Percentiles rank a stretch among this genome's conserved stretches.
Conservation (phyloP, 2,797 vertebrate genomes). For the Taenioides sp. region DNA sequence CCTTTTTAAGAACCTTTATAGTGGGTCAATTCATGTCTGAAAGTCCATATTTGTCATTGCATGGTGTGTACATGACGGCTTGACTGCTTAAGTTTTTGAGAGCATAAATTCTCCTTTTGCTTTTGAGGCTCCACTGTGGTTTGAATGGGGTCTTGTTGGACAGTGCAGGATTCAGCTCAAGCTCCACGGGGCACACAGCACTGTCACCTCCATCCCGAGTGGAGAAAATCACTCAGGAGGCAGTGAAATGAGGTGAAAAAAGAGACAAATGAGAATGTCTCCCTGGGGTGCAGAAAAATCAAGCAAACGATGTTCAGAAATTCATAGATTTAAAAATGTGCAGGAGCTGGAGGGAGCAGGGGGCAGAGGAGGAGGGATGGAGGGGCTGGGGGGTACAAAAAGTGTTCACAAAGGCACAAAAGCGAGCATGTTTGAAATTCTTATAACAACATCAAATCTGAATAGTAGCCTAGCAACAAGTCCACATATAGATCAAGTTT, state of each 20-base stretch:
- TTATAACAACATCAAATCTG: background rate
- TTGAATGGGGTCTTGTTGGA: conserved; percentile 21
- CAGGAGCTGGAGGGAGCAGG: conserved; percentile 52
- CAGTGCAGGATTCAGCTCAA: conserved; percentile 17
- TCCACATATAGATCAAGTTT: background rate
- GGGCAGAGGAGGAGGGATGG: conserved; percentile 11
- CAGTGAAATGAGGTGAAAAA: conserved; percentile 73
- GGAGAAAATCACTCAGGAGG: conserved; percentile 66
- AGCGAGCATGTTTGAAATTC: conserved; percentile 26
- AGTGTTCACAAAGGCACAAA: conserved; percentile 27
- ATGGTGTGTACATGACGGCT: conserved; percentile 36
- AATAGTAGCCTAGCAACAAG: background rate
- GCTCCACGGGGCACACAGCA: conserved; percentile 54
- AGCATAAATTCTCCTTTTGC: conserved; percentile 38
- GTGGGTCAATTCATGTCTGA: background rate
- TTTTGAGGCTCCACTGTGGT: conserved; percentile 40
- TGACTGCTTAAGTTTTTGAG: conserved; percentile 39
- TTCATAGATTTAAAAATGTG: conserved; percentile 84
- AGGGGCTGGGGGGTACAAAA: conserved; percentile 10
- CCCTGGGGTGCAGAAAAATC: conserved; percentile 75
- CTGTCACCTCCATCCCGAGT: conserved; percentile 72
- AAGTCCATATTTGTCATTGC: background rate
- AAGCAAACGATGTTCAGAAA: conserved; percentile 82
- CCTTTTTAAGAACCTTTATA: background rate
- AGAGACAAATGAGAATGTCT: conserved; percentile 74